Conservation (phyloP, 2,888 invertebrate genomes). For the Drosophila paramelanica region DNA sequence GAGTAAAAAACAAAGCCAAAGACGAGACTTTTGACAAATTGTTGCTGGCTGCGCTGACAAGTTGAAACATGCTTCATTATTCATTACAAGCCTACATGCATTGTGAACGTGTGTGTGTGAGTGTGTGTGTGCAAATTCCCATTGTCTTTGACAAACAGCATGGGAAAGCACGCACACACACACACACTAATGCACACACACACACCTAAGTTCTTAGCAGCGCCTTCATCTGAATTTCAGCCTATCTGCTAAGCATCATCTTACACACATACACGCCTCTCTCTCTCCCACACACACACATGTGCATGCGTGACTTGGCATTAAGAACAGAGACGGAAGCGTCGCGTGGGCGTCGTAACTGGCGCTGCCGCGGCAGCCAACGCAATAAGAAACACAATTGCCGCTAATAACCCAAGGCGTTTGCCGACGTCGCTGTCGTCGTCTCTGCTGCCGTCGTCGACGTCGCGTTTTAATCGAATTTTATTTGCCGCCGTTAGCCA, state of each 20-base stretch:
- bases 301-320: constrained; percentile 58
- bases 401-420: constrained; percentile 77
- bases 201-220: constrained; percentile 31
- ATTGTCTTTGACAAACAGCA: constrained; percentile 23
- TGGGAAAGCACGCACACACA: constrained; percentile 36
- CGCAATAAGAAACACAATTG: constrained; percentile 76
- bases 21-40: constrained; percentile 73
- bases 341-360: constrained; percentile 53
- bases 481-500: constrained; percentile 81
- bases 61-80: constrained; percentile 62
- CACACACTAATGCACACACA: constrained; percentile 16
- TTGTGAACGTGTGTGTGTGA: constrained; percentile 14
- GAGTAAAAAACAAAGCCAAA: constrained; percentile 5
- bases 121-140: constrained; percentile 3
- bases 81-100: constrained; percentile 60
- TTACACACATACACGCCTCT: background rate
- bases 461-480: constrained; percentile 76
- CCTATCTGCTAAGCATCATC: constrained; percentile 32
- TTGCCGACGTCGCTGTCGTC: constrained; percentile 26
- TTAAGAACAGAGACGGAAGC: constrained; percentile 41
- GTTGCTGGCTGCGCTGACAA: constrained; percentile 72
- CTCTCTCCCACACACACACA: constrained; percentile 1
- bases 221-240: constrained; percentile 33
- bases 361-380: constrained; percentile 53
- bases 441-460: constrained; percentile 25